These are phyloP conservation scores for Dinomys branickii DNA, from an alignment of 2,113 vertebrate genomes.

Conservation along the genomic window DNA sequence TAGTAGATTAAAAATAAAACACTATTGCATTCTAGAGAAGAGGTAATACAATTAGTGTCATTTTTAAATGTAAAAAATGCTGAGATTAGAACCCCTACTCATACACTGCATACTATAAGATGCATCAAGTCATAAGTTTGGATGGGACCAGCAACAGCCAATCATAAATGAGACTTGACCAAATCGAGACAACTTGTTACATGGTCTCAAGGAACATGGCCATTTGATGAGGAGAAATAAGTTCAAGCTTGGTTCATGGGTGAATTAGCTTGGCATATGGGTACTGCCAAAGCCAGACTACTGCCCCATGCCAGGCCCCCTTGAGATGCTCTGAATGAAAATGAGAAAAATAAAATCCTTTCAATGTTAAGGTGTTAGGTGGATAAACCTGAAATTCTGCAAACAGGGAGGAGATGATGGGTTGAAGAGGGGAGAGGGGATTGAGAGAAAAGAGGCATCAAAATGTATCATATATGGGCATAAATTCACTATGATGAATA, in stretches of 20 bases:
- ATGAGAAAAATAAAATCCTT: neutral
- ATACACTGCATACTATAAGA: neutral
- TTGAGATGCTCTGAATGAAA: neutral
- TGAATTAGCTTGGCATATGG: neutral
- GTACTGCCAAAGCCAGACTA: neutral
- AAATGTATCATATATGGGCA: neutral
- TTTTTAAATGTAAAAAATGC: neutral
- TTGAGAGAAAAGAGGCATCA: neutral
- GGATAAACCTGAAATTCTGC: neutral
- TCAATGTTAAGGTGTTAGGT: neutral
- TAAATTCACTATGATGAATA: neutral
- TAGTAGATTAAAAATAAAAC: neutral
- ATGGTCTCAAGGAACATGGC: neutral
- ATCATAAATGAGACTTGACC: neutral
- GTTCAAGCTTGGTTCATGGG: neutral
- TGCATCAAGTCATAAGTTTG: neutral
- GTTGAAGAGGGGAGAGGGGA: neutral
- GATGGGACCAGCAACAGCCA: neutral
- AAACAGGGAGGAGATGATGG: neutral
- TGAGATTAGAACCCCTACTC: neutral
- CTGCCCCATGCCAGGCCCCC: neutral
- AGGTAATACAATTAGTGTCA: neutral
- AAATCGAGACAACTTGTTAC: neutral
- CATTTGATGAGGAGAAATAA: neutral
- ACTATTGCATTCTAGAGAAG: neutral